Evolutionary conservation across 2,113 vertebrate genomes (phyloP).

Genomic region (Macquaria australasica): DNA sequence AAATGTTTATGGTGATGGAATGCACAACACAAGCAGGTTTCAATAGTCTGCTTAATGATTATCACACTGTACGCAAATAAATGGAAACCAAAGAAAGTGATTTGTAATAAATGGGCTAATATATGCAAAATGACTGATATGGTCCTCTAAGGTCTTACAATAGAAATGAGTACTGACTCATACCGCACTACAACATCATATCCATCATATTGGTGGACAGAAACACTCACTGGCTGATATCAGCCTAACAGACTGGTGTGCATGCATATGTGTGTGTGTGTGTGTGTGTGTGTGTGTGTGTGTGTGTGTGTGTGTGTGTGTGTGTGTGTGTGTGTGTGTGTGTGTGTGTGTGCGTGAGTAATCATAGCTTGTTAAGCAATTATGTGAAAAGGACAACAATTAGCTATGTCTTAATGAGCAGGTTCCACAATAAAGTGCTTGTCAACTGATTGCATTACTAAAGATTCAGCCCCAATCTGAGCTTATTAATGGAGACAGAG

Average conservation of each 20-base stretch:
- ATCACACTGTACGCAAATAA: not conserved
- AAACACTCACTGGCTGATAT: not conserved
- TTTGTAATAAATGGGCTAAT: not conserved
- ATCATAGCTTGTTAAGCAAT: slow-evolving; percentile 48
- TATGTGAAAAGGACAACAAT: slow-evolving; percentile 64
- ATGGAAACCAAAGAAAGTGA: not conserved
- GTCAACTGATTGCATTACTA: slow-evolving; percentile 67
- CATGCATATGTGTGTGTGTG: not conserved
- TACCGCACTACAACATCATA: not conserved
- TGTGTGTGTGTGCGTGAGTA: slow-evolving; percentile 1
- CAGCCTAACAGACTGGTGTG: not conserved
- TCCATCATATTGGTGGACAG: not conserved
- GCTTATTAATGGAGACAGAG: slow-evolving; percentile 57
- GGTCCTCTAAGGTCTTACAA: not conserved
- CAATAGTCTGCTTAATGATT: not conserved
- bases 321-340: not conserved
- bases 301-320: not conserved
- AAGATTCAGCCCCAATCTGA: slow-evolving; percentile 54
- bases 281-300: not conserved
- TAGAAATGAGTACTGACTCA: not conserved
- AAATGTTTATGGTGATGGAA: not conserved
- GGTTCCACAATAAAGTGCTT: slow-evolving; percentile 59
- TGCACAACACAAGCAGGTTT: not conserved
- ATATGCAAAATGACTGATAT: not conserved
- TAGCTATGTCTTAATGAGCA: slow-evolving; percentile 64